These are phyloP conservation scores for Cheiracanthium punctorium DNA, from an alignment of 2,888 invertebrate species.

Conservation along the genomic window DNA sequence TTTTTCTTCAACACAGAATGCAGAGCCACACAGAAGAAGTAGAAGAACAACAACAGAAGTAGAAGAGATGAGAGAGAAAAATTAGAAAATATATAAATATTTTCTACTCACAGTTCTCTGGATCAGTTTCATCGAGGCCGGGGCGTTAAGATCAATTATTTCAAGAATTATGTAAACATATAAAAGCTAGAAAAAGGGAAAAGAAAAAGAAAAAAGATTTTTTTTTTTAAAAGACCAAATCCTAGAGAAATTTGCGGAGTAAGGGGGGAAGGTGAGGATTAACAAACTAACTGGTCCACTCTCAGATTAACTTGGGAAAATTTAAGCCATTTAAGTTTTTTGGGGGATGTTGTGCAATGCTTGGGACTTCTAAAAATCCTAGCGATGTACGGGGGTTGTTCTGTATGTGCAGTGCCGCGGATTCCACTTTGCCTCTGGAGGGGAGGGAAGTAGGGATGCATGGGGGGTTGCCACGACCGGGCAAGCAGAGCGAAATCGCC, in stretches of 20 bases:
- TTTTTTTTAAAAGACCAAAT: no score
- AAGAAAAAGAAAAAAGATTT: neutral
- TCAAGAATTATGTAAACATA: constrained; percentile 25
- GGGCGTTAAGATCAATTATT: constrained; percentile 34
- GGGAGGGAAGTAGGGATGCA: constrained; percentile 36
- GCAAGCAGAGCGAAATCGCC: no score
- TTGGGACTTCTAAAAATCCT: constrained; percentile 62
- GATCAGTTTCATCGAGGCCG: constrained; percentile 67
- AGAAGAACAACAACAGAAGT: neutral
- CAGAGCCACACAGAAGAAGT: neutral
- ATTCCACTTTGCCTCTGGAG: constrained; percentile 56
- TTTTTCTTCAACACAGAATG: neutral
- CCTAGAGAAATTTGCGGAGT: no score
- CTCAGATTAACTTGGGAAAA: no score
- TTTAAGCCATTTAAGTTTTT: constrained; percentile 27
- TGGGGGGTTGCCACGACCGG: no score
- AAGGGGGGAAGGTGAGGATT: no score
- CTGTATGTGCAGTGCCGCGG: constrained; percentile 61
- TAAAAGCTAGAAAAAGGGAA: neutral
- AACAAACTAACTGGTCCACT: no score
- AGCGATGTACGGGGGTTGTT: constrained; percentile 60
- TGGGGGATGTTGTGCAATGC: constrained; percentile 36
- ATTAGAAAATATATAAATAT: neutral
- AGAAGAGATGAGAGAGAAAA: neutral
- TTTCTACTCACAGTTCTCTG: constrained; percentile 65